A percentile compares a stretch with the other conserved stretches of the same genome.
These are phyloP conservation scores for Microctonus aethiopoides DNA, from an alignment of 2,888 invertebrate genomes.

Conservation along the genomic window DNA sequence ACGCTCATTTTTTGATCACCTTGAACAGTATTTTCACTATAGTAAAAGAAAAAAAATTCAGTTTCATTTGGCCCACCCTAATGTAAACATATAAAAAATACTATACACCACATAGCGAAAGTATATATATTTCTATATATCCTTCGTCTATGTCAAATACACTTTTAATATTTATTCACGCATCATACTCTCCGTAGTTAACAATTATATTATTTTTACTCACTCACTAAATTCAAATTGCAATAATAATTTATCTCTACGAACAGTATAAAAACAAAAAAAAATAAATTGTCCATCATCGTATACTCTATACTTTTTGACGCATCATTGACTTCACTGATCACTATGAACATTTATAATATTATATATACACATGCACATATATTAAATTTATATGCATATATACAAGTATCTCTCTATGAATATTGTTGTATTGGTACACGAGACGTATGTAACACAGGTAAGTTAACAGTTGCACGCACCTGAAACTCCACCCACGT, in stretches of 20 bases:
- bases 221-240: too few relatives aligned
- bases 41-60: too few relatives aligned
- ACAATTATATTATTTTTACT: slow-evolving; percentile 1
- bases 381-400: neutral
- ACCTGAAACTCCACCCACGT: slow-evolving; percentile 32
- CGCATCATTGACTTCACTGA: slow-evolving; percentile 40
- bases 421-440: too few relatives aligned
- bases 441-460: neutral
- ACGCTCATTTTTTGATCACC: too few relatives aligned
- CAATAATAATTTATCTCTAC: too few relatives aligned
- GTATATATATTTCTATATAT: too few relatives aligned
- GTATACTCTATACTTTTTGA: slow-evolving; percentile 36
- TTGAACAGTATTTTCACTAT: too few relatives aligned
- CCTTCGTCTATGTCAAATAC: too few relatives aligned
- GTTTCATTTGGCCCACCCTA: too few relatives aligned
- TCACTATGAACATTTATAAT: slow-evolving; percentile 16
- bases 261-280: neutral
- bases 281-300: neutral
- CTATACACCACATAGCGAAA: slow-evolving; percentile 14
- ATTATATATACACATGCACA: neutral
- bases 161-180: slow-evolving; percentile 11
- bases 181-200: neutral
- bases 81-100: neutral
- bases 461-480: slow-evolving; percentile 16
- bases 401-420: too few relatives aligned